Percentiles rank a stretch among this genome's conserved stretches.
Conservation (phyloP, 35 echinoderm and acorn worm species). For the Apostichopus japonicus region DNA sequence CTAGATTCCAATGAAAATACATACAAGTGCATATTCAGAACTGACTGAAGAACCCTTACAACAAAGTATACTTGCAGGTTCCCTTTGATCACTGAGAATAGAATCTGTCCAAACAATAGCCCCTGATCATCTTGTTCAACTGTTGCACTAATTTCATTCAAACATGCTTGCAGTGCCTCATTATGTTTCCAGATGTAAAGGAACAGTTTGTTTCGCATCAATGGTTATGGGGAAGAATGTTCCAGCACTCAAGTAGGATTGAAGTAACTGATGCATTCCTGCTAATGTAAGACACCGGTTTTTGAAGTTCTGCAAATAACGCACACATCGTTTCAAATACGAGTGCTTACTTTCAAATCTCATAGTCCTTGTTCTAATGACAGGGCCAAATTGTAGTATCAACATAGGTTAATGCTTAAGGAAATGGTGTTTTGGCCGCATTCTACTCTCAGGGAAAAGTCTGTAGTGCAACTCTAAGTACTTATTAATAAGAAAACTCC, state of each 20-base stretch:
- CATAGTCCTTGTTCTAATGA: constrained; percentile 73
- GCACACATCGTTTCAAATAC: constrained; percentile 69
- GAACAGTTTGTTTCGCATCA: constrained; percentile 40
- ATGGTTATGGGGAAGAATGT: constrained; percentile 47
- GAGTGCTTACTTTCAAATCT: constrained; percentile 88
- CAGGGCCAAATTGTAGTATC: constrained; percentile 74
- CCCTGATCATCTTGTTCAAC: neutral
- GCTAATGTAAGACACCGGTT: constrained; percentile 56
- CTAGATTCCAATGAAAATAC: neutral
- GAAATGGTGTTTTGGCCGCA: constrained; percentile 78
- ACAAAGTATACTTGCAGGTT: neutral
- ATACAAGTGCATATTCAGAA: constrained; percentile 3
- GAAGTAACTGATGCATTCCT: constrained; percentile 71
- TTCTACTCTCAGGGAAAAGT: constrained; percentile 34
- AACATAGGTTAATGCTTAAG: constrained; percentile 67
- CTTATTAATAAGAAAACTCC: constrained; percentile 26
- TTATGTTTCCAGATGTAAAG: constrained; percentile 52
- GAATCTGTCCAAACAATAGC: neutral
- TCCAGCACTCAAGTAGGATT: constrained; percentile 50
- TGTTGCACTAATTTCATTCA: constrained; percentile 25
- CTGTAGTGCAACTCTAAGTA: constrained; percentile 21
- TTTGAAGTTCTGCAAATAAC: constrained; percentile 69
- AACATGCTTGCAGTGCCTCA: constrained; percentile 30
- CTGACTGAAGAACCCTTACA: neutral
- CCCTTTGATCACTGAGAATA: constrained; percentile 28